These are phyloP conservation scores for Diorhabda sublineata DNA, from an alignment of 1,140 invertebrate species.

Conservation along the genomic window DNA sequence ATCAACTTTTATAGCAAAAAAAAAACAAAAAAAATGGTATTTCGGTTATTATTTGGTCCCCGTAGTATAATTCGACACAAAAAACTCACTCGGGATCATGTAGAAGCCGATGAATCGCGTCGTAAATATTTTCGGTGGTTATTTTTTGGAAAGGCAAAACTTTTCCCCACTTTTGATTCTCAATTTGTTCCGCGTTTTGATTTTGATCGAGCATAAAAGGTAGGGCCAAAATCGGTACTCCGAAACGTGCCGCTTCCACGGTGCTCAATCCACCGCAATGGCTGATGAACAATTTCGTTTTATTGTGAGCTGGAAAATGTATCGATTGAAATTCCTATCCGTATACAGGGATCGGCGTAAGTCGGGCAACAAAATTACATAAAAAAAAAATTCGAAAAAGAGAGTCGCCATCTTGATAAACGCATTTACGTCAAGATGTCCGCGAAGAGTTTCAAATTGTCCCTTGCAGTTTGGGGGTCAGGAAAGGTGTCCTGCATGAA, in stretches of 20 bases:
- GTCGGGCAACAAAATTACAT: no score
- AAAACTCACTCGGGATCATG: not conserved
- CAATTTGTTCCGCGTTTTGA: not conserved
- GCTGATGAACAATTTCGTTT: slow-evolving; percentile 34
- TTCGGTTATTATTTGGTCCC: no score
- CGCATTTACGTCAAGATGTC: no score
- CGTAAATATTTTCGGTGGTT: not conserved
- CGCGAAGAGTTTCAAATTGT: no score
- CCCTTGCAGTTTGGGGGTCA: no score
- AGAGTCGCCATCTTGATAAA: no score
- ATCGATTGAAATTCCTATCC: not conserved
- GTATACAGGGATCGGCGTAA: no score
- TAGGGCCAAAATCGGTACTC: slow-evolving; percentile 51
- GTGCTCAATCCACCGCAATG: slow-evolving; percentile 35
- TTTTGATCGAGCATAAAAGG: slow-evolving; percentile 44
- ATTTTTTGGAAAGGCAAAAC: not conserved
- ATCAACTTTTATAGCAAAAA: no score
- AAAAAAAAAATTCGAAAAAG: no score
- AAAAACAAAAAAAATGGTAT: no score
- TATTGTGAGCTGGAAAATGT: slow-evolving; percentile 30
- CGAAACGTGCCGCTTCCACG: slow-evolving; percentile 50
- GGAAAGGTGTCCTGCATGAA: no score
- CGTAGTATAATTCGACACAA: no score
- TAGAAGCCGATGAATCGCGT: not conserved
- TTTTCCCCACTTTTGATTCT: not conserved